phyloP scores from a whole-genome alignment of 2,113 vertebrate genomes.

The Neolamprologus sp. region DNA sequence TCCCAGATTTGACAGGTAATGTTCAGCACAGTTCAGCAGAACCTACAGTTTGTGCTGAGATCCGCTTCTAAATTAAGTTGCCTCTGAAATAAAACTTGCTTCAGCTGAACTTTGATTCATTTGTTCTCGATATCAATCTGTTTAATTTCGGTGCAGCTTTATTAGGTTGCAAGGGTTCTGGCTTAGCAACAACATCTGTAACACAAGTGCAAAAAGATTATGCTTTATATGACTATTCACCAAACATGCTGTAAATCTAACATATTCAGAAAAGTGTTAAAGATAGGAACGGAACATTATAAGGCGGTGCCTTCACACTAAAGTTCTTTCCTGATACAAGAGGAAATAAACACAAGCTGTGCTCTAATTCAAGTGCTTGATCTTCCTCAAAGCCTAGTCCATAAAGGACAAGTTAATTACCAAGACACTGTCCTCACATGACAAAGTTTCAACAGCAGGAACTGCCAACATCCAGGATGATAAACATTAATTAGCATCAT shows the following conservation, averaged over 20 bases:
- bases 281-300: background rate
- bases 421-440: background rate
- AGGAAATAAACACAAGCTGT: background rate
- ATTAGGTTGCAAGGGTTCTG: slow-evolving; percentile 42
- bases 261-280: background rate
- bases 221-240: background rate
- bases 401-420: background rate
- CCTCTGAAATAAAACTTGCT: slow-evolving; percentile 45
- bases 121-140: slow-evolving; percentile 37
- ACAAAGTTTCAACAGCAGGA: background rate
- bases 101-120: slow-evolving; percentile 62
- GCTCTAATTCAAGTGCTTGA: background rate
- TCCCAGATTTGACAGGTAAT: slow-evolving; percentile 32
- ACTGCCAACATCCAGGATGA: background rate
- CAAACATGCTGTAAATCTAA: background rate
- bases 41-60: slow-evolving; percentile 18
- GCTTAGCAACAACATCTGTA: slow-evolving; percentile 5
- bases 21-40: slow-evolving; percentile 28
- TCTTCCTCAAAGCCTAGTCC: background rate
- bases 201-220: background rate
- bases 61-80: slow-evolving; percentile 52
- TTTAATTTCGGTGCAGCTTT: slow-evolving; percentile 38
- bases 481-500: background rate
- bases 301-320: background rate
- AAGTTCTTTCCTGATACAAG: background rate